Base-by-base conservation (phyloP, 1,140 invertebrate species). In the Drosophila nasuta region DNA sequence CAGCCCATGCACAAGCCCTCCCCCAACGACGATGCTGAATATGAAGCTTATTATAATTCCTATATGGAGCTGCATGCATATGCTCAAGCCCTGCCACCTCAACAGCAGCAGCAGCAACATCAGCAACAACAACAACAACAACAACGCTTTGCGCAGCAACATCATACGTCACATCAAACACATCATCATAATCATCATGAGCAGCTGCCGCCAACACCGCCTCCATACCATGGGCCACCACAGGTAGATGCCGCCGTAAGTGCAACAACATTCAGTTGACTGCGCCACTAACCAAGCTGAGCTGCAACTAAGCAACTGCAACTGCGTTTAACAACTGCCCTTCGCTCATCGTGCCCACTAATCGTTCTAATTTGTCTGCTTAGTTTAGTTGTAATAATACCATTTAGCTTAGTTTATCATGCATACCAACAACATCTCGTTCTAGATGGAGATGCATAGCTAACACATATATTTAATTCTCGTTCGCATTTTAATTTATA, bases 211-310 rank as follows among this genome's bases (percentile, higher is more conserved):
- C 77, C 73, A 11, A 79, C 73, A 54, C 77, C 80, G 64, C 83
- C 85, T 33, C 77, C 82, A 7, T 88, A 87, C 45, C 73, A 88
- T 52, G 77, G 71, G 8, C 79, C 82, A 57, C 79, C 82, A 43
- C 72, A 75, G 45, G 63, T 65, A 33, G 82, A 86, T 68, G 82
- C 89, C 76, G 91, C 89, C 74, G 91, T 92, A 92, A 92, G 91
- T 92, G 85, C 69, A 54, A 75, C 57, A 65, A 72, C 57, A 56
- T 38, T 58, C 38, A 54, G 13, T 52, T 17, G 48, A 52, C 43
- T 54, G 66, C 59, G 58, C 70, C 43, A 82, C 82, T 87, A 88
- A 88, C 66, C 74, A 57, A 65, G 15, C 81, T 45, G 46, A 25
- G 20, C 65, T 51, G 20, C 69, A 79, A 72, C 20, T 25, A 3